These are phyloP conservation scores for Mionectes olivaceus DNA, from an alignment of 2,797 vertebrate genomes.

Conservation along the genomic window DNA sequence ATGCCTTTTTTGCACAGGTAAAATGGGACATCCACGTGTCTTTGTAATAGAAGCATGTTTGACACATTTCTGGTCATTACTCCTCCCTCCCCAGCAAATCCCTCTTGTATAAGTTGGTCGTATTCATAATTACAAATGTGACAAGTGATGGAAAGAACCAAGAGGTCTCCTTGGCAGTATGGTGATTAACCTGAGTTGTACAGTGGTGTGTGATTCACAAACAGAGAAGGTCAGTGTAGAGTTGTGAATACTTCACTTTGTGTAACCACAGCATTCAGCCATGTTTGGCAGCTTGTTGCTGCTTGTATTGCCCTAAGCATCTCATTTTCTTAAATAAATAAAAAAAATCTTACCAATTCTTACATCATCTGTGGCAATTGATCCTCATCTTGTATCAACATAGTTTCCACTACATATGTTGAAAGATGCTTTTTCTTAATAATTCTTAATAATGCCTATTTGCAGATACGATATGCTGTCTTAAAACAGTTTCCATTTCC, in stretches of 20 bases:
- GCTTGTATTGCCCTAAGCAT: background rate
- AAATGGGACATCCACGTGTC: background rate
- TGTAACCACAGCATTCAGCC: background rate
- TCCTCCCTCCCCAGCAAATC: background rate
- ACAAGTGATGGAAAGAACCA: background rate
- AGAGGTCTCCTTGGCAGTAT: background rate
- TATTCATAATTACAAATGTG: background rate
- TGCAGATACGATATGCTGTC: background rate
- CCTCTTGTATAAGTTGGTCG: background rate
- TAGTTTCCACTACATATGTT: background rate
- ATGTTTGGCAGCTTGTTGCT: background rate
- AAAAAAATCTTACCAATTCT: background rate
- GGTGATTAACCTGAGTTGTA: fast-evolving
- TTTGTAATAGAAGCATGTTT: background rate
- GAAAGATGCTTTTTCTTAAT: background rate
- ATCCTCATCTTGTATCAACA: background rate
- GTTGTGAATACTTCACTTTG: background rate
- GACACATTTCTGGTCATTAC: background rate
- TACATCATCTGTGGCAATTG: background rate
- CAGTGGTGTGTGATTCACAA: background rate
- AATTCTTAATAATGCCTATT: background rate
- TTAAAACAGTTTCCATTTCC: background rate
- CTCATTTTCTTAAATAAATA: background rate
- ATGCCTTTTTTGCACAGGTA: background rate
- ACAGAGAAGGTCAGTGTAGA: background rate